Evolutionary conservation across 2,113 vertebrate genomes (phyloP), one percentile per base, ranked within the genome.

Genomic region (Thunnus thynnus): DNA sequence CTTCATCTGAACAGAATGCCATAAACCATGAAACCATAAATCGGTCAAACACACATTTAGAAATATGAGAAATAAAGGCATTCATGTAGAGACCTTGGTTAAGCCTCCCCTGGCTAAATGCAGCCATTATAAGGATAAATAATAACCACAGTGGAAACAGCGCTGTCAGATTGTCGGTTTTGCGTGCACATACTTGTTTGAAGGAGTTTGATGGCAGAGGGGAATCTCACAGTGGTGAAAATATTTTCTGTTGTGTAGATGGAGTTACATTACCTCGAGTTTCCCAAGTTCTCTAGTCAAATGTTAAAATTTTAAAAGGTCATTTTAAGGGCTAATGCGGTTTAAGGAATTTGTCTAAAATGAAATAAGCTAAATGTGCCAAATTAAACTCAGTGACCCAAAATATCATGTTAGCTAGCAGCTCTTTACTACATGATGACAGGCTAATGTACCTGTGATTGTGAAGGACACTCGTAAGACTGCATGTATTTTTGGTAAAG

Each of bases 1-100:
- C 74, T 65, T 62, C 4, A 80, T 46, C 5, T 51, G 13, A 80
- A 51, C 58, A 82, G 65, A 27, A 73, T 5, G 12, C 50, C 67
- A 67, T 55, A 77, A 68, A 83, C 41, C 32, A 66, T 30, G 44
- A 76, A 66, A 20, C 41, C 18, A 22, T 79, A 78, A 70, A 78
- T 52, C 0, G 12, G 58, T 83, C 52, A 81, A 74, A 82, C 61
- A 44, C 9, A 55, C 32, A 10, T 68, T 20, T 8, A 66, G 13
- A 63, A 18, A 22, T 62, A 76, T 55, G 65, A 85, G 41, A 63
- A 76, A 72, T 66, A 17, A 8, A 6, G 52, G 27, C 30, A n/a
- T 66, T 71, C 16, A 5, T 25, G 47, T 52, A 20, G 60, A 67
- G 69, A 18, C 20, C 71, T 55, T 60, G 66, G 54, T 48, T 16